phyloP scores from a whole-genome alignment of 2,888 invertebrate genomes.

The Teleiodes luculella region DNA sequence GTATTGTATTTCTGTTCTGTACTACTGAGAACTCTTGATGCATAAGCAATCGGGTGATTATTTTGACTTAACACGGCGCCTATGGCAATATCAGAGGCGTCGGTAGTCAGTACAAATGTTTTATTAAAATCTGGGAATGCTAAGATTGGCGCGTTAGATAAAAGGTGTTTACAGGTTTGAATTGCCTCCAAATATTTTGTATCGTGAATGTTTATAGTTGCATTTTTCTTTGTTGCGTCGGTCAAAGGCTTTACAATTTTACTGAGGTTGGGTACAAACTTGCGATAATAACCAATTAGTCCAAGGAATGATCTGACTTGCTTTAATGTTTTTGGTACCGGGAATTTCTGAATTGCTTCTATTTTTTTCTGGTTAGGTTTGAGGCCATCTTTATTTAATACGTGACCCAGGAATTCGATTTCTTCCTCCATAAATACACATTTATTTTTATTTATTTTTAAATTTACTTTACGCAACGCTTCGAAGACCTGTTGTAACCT shows the following conservation, averaged over 20 bases:
- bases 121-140: neutral
- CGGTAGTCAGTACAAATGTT: neutral
- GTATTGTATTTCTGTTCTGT: neutral
- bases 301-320: neutral
- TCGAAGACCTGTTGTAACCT: slow-evolving; percentile 29
- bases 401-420: neutral
- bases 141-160: neutral
- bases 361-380: neutral
- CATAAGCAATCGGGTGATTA: neutral
- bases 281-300: neutral
- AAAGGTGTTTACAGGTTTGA: neutral
- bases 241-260: neutral
- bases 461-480: slow-evolving; percentile 20
- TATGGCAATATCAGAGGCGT: neutral
- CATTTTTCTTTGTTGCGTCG: neutral
- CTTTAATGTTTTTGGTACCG: neutral
- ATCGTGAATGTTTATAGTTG: neutral
- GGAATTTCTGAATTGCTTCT: neutral
- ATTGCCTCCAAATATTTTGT: neutral
- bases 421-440: slow-evolving; percentile 30
- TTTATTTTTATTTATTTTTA: slow-evolving; percentile 33
- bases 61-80: neutral
- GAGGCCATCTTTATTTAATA: neutral
- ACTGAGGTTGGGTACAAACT: neutral
- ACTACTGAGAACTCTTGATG: neutral